Conservation (phyloP, 1,140 invertebrate species). For the Pomacea maculata region DNA sequence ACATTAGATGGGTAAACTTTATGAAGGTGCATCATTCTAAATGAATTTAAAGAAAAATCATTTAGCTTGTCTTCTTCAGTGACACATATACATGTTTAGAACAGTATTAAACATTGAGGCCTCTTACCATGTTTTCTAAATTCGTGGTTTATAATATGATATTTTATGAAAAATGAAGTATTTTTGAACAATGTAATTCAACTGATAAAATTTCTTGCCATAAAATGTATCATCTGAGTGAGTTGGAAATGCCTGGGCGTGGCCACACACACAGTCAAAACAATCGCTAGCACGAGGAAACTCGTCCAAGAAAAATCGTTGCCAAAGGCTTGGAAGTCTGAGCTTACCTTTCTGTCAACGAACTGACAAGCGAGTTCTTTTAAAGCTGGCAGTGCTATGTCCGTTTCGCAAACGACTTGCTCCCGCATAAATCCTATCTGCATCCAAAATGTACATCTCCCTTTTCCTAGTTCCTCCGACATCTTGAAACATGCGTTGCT, state of each 20-base stretch:
- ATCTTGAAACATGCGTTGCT: slow-evolving; percentile 41
- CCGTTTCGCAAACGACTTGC: slow-evolving; percentile 83
- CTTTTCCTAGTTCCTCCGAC: slow-evolving; percentile 32
- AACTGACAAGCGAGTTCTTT: slow-evolving; percentile 96
- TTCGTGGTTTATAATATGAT: too few relatives aligned
- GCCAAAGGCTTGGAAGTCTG: not conserved
- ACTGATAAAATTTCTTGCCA: not conserved
- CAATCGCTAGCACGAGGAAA: slow-evolving; percentile 1
- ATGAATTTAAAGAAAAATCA: too few relatives aligned
- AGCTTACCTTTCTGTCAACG: slow-evolving; percentile 86
- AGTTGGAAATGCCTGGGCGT: slow-evolving; percentile 5
- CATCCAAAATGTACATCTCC: slow-evolving; percentile 79
- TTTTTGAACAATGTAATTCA: not conserved
- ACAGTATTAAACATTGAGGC: not conserved
- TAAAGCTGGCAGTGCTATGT: slow-evolving; percentile 86
- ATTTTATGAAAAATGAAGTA: not conserved
- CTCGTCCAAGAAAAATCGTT: not conserved
- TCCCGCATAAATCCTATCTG: slow-evolving; percentile 93
- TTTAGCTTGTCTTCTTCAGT: not conserved
- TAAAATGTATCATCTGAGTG: not conserved
- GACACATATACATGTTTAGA: not conserved
- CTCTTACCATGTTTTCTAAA: too few relatives aligned
- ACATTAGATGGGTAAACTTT: too few relatives aligned
- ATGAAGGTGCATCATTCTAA: too few relatives aligned
- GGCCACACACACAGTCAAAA: not conserved